Percentiles rank a stretch among this genome's conserved stretches.
Conservation (phyloP, 2,113 vertebrate species). For the Sterna hirundo region DNA sequence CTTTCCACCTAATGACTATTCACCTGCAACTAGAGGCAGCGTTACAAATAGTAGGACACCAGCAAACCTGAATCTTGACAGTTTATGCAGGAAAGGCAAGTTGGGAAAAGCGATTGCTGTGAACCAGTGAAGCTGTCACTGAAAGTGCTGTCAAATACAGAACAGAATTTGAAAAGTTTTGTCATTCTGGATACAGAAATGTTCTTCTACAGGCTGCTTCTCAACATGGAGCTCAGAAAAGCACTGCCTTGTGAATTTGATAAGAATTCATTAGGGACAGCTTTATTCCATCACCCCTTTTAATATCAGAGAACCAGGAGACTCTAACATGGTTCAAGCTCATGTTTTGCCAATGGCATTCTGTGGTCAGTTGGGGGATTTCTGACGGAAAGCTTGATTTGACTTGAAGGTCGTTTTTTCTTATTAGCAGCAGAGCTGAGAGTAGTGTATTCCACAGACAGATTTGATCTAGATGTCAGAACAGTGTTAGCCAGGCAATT, state of each 20-base stretch:
- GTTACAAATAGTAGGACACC: neutral
- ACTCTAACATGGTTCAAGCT: neutral
- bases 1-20: neutral
- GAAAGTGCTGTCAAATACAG: neutral
- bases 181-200: neutral
- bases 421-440: neutral
- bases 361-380: neutral
- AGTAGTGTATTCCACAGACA: neutral
- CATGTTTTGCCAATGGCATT: neutral
- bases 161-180: neutral
- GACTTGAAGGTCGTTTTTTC: neutral
- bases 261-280: slow-evolving; percentile 7
- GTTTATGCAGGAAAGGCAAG: neutral
- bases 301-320: neutral
- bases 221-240: neutral
- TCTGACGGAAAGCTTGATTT: neutral
- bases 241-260: slow-evolving; percentile 1
- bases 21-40: slow-evolving; percentile 12
- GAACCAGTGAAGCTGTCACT: neutral
- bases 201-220: neutral
- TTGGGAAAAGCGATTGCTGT: neutral
- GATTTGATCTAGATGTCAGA: neutral
- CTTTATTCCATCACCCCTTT: neutral
- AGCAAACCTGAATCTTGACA: neutral
- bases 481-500: neutral